Evolutionary conservation across 2,797 vertebrate genomes (phyloP), one percentile per base, ranked within the genome.

Genomic region (Cephalopachus bancanus): DNA sequence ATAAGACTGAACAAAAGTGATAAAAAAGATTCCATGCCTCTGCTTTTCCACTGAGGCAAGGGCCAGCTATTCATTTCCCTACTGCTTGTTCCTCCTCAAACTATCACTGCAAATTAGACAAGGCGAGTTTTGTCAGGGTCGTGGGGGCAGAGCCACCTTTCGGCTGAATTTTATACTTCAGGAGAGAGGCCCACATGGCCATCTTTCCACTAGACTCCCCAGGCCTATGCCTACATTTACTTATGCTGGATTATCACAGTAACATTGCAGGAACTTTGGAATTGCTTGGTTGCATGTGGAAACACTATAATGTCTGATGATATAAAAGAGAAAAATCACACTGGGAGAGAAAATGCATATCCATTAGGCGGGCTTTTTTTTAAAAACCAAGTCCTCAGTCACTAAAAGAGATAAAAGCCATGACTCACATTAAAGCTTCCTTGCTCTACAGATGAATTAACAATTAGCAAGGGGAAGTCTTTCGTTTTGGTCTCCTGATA

Each of bases 401-500:
- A 97, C 97, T 95, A 97, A 96, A 97, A 94, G 97, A 97, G 96
- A 97, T 95, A 97, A 97, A 98, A 98, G 96, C 94, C 94, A 87
- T 83, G 92, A 95, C 59, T 96, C 89, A 97, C 87, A 97, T 80
- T 95, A 97, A 97, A 97, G 94, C 84, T 95, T 97, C 95, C 95
- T 95, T 93, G 93, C 93, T 97, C 81, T 97, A 95, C 89, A 96
- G 94, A 91, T 98, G 95, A 98, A 98, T 96, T 97, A 98, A 97
- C 95, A 97, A 97, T 97, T 98, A 98, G 93, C 81, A 97, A 94
- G 37, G 65, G 72, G 81, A 97, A 98, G 92, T 86, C 59, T 97
- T 96, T 71, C 89, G 1, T 92, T 98, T 92, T 95, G 96, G 90
- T 92, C 93, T 98, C 97, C 93, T 75, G 93, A 97, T 80, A 98